Evolutionary conservation across 2,888 invertebrate genomes (phyloP), one percentile per base, ranked within the genome.

Genomic region (Mechanitis messenoides): DNA sequence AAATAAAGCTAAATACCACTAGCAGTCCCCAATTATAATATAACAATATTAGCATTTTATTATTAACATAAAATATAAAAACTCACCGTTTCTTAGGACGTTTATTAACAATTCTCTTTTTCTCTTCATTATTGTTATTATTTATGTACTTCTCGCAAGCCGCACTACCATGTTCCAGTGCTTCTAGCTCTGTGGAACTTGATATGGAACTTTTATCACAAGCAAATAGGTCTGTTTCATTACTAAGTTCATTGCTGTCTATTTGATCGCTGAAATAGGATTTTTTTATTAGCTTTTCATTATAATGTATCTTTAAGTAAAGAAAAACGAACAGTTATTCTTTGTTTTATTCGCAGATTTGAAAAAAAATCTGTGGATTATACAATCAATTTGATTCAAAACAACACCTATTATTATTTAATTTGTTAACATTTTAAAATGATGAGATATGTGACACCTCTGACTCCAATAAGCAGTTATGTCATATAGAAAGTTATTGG

Each of bases 231-330:
- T 90, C 90, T 0, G 90, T 90, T 67, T 86, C 89, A 38, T 90
- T 89, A 68, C 88, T 87, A 0, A 90, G 68, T 56, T 89, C 89
- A 61, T 89, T 88, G 70, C 88, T 90, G 72, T 89, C 88, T 67
- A 89, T 84, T 66, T 78, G 81, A 60, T 86, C 87, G 60, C 90
- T 90, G 76, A 33, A 72, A 69, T 53, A 9, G 33, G 53, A 12
- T 42, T 31, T 50, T 31, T 31, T 9, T 31, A 50, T 0, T 31
- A 31, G 5, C n/a, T 7, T 31, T 3, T 9, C 2, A 42, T 42
- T 42, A 9, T 9, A 42, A 9, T 9, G 11, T 42, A 0, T 7
- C 20, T 20, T 20, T 20, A 20, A 20, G 20, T 20, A 20, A 42
- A 11, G 3, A 42, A 7, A 9, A 35, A 35, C 35, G 5, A 35